Base-by-base conservation (phyloP, 2,797 vertebrate genomes). In the Alauda arvensis region DNA sequence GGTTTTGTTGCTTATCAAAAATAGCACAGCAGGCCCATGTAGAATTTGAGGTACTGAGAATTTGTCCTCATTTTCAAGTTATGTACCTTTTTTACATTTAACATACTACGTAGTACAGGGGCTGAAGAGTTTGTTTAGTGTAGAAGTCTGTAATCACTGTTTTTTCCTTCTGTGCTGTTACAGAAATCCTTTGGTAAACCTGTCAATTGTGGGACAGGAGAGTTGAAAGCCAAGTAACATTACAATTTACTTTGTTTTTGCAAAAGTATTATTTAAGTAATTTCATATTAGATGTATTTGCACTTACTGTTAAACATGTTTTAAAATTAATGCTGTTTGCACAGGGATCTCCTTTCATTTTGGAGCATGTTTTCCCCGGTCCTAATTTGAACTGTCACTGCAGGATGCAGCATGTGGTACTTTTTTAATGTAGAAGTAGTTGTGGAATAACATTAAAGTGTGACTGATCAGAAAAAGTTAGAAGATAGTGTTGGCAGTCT, bases 261-360 rank as follows among this genome's bases (percentile, higher is more conserved):
- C 40, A 87, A 53, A 78, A 49, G 14, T 29, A 48, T 83, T 90
- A 51, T 72, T 91, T 85, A 70, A 90, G 52, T 77, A 0, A 67
- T 78, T 90, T 90, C 31, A 18, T 45, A 20, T 52, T 72, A 75
- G 55, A 10, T 67, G 2, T 87, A 46, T 89, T 90, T 87, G 53
- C 0, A 0, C 42, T 68, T 65, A 8, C 45, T 77, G 67, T 79
- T 93, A 89, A 93, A 71, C 11, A 4, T 31, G 10, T 82, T 94
- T 89, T 71, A 94, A 89, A 90, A 87, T 70, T 45, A 65, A 90
- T 65, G 18, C 51, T 75, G 42, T 87, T 94, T 89, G 56, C 37
- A 6, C 23, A 49, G 46, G 21, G 53, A 89, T 89, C 61, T 90
- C 33, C 55, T 62, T 79, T 69, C 40, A 4, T 63, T 87, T 46